phyloP scores from a whole-genome alignment of 2,888 invertebrate species.

The Ennomos erosarius region DNA sequence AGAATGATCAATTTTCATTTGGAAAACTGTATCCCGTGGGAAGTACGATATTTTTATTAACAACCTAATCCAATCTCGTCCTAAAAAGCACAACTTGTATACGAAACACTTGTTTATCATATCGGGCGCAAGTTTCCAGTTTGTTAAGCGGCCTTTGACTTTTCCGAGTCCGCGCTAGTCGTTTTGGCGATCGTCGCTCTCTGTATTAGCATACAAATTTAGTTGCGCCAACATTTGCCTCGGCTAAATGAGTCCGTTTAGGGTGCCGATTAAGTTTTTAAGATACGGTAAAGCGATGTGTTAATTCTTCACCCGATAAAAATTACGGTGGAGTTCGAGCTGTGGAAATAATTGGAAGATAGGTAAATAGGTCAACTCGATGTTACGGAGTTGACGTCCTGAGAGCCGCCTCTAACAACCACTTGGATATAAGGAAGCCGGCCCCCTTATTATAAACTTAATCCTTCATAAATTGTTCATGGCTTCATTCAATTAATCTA shows the following conservation, averaged over 20 bases:
- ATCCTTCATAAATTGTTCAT: too few relatives aligned
- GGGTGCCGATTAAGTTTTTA: constrained; percentile 59
- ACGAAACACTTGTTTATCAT: constrained; percentile 37
- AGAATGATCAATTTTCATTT: too few relatives aligned
- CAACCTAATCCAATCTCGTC: constrained; percentile 18
- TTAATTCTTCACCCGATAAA: constrained; percentile 31
- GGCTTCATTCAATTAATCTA: too few relatives aligned
- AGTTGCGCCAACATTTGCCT: constrained; percentile 52
- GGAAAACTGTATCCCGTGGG: not conserved
- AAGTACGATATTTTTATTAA: constrained; percentile 20
- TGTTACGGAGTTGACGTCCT: constrained; percentile 25
- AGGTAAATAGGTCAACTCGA: constrained; percentile 26
- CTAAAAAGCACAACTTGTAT: constrained; percentile 15
- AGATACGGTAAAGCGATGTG: constrained; percentile 49
- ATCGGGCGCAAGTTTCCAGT: constrained; percentile 32
- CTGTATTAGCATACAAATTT: constrained; percentile 77
- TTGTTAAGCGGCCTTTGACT: constrained; percentile 31
- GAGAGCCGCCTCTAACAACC: constrained; percentile 17
- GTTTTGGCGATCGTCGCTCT: constrained; percentile 46
- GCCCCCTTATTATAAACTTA: too few relatives aligned
- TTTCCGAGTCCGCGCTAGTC: constrained; percentile 33
- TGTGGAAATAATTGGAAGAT: constrained; percentile 28
- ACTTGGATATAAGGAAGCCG: constrained; percentile 5
- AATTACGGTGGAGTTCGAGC: constrained; percentile 20
- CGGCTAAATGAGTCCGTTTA: constrained; percentile 49